These are phyloP conservation scores for Oreochromis mossambicus DNA, from an alignment of 2,797 vertebrate species.

Conservation along the genomic window DNA sequence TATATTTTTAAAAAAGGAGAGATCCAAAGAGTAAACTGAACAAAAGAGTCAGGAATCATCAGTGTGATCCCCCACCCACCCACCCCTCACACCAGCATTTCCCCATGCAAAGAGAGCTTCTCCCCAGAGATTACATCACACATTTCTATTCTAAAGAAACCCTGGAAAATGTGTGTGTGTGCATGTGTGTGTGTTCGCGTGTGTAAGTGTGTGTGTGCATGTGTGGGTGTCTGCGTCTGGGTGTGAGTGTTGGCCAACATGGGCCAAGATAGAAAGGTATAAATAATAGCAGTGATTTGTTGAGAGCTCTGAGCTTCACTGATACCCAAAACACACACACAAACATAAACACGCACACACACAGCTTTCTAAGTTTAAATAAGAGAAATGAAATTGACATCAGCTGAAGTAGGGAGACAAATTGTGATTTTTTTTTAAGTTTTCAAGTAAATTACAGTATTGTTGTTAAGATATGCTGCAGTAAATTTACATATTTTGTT, in stretches of 20 bases:
- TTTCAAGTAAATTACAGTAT: neutral
- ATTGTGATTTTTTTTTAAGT: neutral
- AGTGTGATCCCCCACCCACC: slow-evolving; percentile 1
- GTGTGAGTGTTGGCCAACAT: slow-evolving; percentile 23
- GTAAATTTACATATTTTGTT: neutral
- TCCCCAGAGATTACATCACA: slow-evolving; percentile 66
- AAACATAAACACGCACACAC: neutral
- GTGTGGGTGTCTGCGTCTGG: neutral
- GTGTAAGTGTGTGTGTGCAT: slow-evolving; percentile 6
- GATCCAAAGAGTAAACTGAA: neutral
- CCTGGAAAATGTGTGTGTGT: slow-evolving; percentile 38
- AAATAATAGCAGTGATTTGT: slow-evolving; percentile 47
- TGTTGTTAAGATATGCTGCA: neutral
- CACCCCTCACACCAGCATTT: slow-evolving; percentile 41
- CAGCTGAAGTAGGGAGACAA: neutral
- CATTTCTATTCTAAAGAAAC: slow-evolving; percentile 60
- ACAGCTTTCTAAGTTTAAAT: neutral
- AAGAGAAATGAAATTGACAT: neutral
- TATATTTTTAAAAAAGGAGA: accelerated
- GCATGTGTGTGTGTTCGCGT: neutral
- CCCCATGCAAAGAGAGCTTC: slow-evolving; percentile 57
- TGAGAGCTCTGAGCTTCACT: neutral
- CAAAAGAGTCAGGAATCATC: slow-evolving; percentile 36
- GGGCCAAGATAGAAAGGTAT: slow-evolving; percentile 18
- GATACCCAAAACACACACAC: neutral